Evolutionary conservation across 2,797 vertebrate species (phyloP), one percentile per base, ranked within the genome.

Genomic region (Xyrichtys novacula): DNA sequence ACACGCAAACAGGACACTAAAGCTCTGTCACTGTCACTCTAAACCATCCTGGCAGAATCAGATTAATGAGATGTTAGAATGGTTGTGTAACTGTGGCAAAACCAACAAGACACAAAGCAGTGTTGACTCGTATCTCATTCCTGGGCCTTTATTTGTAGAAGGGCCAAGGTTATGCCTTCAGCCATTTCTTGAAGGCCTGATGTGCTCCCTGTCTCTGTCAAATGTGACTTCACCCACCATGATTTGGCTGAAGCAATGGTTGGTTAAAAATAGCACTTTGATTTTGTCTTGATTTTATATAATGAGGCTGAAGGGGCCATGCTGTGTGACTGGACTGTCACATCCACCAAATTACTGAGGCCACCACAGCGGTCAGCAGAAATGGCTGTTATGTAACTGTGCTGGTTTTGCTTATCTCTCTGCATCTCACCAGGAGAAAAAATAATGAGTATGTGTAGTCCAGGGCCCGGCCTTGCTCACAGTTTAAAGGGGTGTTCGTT

Each of bases 311-410:
- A 53, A 50, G 29, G 38, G 59, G 42, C 17, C 58, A 9, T 49
- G 70, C 34, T 76, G 63, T 28, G 39, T 64, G 32, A 36, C 53
- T 46, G 49, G 43, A 66, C 57, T 38, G 76, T 78, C 83, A 68
- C 60, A 59, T 79, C 72, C 56, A 64, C 59, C 62, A 49, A 59
- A 78, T 75, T 47, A 71, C 58, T 23, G 40, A 68, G 72, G 68
- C 31, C 70, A 42, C 29, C 22, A 3, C 71, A 34, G 70, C 17
- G 49, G 78, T 82, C 76, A 85, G 80, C 79, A 74, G 65, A 53
- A 73, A 53, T 26, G 3, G 14, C 22, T 46, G 50, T 89, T 85
- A 84, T 74, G 59, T 78, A 89, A 89, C 74, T 66, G 71, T 74
- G 60, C 68, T 79, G 69, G 34, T 75, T 73, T 57, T 77, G 9